Evolutionary conservation across 2,888 invertebrate genomes (phyloP), one percentile per base, ranked within the genome.

Genomic region (Ametastegia equiseti): DNA sequence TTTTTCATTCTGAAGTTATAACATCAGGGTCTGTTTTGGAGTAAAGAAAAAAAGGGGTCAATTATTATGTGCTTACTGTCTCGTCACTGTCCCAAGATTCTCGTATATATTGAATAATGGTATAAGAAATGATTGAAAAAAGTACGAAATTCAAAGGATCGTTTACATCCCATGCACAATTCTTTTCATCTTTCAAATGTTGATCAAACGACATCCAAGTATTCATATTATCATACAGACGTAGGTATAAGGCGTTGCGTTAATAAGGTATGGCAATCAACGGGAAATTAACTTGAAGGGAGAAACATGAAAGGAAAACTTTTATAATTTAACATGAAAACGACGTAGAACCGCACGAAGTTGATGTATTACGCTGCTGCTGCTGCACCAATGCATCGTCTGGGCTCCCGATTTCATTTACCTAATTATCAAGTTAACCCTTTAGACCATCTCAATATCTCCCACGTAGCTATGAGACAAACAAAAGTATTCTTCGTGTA

Each of bases 271-370:
- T 23, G 54, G 9, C 19, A 54, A 54, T 54, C 23, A 23, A 54
- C 23, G 54, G 54, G 23, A 9, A 7, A 54, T 23, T 6, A 23
- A 54, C 6, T 54, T 23, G 7, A 0, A 54, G 19, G 54, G 54
- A 54, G 19, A 54, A 47, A 54, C 54, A 54, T 54, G 54, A 54
- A 54, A 54, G 54, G 54, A 54, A 54, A 54, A 54, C 54, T 54
- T 54, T 54, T 23, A 54, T 54, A 54, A 54, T 54, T 54, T 19
- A 54, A 9, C 6, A 54, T 54, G 19, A n/a, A 9, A 19, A 23
- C 11, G 54, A 23, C 23, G 19, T 54, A 11, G 54, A 23, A 9
- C 54, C 23, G 54, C 23, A 54, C 54, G 23, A 7, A 54, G 23
- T 54, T 54, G 19, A 9, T 54, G 23, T 23, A 54, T 54, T 9